Evolutionary conservation across 2,888 invertebrate species (phyloP), one percentile per base, ranked within the genome.

Genomic region (Camptogramma bilineatum): DNA sequence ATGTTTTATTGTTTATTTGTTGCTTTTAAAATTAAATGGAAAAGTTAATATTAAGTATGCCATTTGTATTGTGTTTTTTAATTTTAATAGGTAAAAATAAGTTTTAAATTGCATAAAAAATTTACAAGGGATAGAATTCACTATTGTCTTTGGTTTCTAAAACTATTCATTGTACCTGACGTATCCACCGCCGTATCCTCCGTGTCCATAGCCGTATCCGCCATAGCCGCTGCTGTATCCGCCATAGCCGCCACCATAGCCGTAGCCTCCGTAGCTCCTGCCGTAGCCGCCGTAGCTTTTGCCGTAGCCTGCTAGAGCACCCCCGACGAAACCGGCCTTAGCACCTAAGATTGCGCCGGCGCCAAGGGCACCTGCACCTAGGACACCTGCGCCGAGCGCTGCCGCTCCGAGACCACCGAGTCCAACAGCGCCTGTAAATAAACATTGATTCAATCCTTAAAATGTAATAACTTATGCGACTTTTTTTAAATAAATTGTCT

Each of bases 241-340:
- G 7, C 73, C 66, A 64, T 73, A 64, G 50, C 71, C 70, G 4
- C 70, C 64, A 2, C 73, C 73, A 63, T 79, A 76, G 16, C 69
- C 62, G 64, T 77, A 78, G 17, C 73, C 67, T 5, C 73, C 66
- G 64, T 73, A 63, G 57, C 70, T 68, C 1, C 72, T 62, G 4
- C 74, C 73, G 72, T 79, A 80, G 69, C 86, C 76, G 52, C 81
- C 64, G 59, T 64, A 64, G 75, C 61, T 81, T 78, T 56, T 66
- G 68, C 39, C 69, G 64, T 18, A 85, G 68, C 85, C 78, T 1
- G 83, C 89, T 7, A 91, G 34, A 0, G 87, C 90, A 0, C 91
- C 91, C 0, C 91, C 91, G 16, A 92, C 52, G 16, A 90, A 73
- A 3, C 91, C 91, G 31, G 85, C 86, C 61, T 85, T 85, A 68